phyloP scores from a whole-genome alignment of 2,888 invertebrate species.

The Pyrochroa serraticornis region DNA sequence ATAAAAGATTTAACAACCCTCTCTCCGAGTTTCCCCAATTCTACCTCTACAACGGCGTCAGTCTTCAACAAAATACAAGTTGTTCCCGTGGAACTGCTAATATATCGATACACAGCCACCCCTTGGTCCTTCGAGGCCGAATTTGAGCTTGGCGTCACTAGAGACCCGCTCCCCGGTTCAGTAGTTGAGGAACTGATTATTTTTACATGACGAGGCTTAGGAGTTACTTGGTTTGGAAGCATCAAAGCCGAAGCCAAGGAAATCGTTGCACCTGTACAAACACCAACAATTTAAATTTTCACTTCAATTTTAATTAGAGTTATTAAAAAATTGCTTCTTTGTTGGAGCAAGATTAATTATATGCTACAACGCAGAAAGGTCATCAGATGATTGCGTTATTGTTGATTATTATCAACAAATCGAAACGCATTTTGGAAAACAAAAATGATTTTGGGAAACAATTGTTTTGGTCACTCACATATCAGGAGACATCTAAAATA shows the following conservation, averaged over 20 bases:
- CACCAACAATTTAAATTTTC: not conserved
- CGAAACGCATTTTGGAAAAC: not conserved
- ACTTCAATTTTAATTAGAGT: not conserved
- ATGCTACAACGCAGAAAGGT: no score
- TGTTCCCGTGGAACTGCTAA: constrained; percentile 68
- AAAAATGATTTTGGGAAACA: not conserved
- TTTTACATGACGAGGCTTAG: constrained; percentile 69
- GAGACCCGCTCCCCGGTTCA: constrained; percentile 35
- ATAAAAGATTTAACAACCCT: not conserved
- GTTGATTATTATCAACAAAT: not conserved
- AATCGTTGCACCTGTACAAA: constrained; percentile 35
- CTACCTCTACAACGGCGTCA: constrained; percentile 71
- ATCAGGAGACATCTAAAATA: constrained; percentile 20
- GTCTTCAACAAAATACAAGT: constrained; percentile 81
- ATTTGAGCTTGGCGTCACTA: constrained; percentile 34
- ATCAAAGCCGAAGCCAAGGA: constrained; percentile 43
- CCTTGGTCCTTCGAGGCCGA: constrained; percentile 40
- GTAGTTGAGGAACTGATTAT: constrained; percentile 62
- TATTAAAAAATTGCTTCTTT: no score
- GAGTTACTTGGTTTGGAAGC: constrained; percentile 47
- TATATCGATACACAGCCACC: constrained; percentile 68
- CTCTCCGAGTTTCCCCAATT: not conserved
- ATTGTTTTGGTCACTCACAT: constrained; percentile 22
- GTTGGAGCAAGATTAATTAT: no score
- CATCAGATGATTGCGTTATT: not conserved